Conservation (phyloP, 2,888 invertebrate species). For the Tenthredo amoena region DNA sequence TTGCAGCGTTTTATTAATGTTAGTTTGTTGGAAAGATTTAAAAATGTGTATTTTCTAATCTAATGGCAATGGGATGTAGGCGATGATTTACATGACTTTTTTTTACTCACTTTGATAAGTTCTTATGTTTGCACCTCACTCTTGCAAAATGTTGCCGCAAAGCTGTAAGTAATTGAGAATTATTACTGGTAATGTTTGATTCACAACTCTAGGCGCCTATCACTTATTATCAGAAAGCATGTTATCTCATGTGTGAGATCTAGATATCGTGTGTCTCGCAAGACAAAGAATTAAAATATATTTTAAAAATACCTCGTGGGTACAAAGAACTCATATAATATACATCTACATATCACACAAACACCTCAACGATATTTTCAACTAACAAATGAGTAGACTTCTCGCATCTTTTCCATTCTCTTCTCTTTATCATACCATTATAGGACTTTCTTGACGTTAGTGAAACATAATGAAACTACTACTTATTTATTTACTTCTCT, state of each 20-base stretch:
- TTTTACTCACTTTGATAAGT: constrained; percentile 47
- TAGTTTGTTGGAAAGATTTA: not conserved
- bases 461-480: not conserved
- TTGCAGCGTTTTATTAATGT: not conserved
- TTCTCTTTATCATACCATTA: not conserved
- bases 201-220: constrained; percentile 18
- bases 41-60: not conserved
- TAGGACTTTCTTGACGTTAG: not conserved
- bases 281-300: constrained; percentile 36
- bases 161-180: constrained; percentile 44
- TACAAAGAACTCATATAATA: not conserved
- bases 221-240: constrained; percentile 41
- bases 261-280: constrained; percentile 11
- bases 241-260: constrained; percentile 39
- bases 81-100: not conserved
- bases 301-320: not conserved
- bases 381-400: not conserved
- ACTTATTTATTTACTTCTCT: not conserved
- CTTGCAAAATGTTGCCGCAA: constrained; percentile 22
- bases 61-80: not conserved
- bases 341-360: not conserved
- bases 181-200: constrained; percentile 15
- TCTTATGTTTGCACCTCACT: constrained; percentile 34
- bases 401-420: not conserved
- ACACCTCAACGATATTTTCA: not conserved